phyloP scores from a whole-genome alignment of 2,888 invertebrate genomes.

The Perizoma flavofasciatum region DNA sequence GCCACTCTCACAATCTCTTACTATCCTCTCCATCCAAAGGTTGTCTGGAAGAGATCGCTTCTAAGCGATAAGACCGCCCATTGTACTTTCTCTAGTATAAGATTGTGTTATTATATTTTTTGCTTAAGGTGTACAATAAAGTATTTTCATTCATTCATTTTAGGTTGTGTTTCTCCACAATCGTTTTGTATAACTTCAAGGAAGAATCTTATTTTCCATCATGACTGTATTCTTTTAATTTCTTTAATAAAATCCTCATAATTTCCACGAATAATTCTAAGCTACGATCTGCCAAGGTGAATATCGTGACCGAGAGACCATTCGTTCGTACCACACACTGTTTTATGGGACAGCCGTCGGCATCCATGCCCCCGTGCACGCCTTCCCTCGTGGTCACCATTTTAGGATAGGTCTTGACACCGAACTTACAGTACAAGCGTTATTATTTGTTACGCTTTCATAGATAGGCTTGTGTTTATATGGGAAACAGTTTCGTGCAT shows the following conservation, averaged over 20 bases:
- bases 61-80: too few relatives aligned
- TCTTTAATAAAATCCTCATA: slow-evolving; percentile 29
- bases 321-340: slow-evolving; percentile 46
- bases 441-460: slow-evolving; percentile 44
- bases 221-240: neutral
- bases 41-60: too few relatives aligned
- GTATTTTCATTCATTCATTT: too few relatives aligned
- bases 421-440: slow-evolving; percentile 40
- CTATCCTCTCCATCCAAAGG: too few relatives aligned
- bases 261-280: slow-evolving; percentile 28
- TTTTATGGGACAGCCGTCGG: slow-evolving; percentile 59
- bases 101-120: too few relatives aligned
- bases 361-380: slow-evolving; percentile 56
- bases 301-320: slow-evolving; percentile 49
- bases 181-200: too few relatives aligned
- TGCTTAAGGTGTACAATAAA: too few relatives aligned
- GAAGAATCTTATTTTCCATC: neutral
- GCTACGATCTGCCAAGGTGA: slow-evolving; percentile 39
- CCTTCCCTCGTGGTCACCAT: slow-evolving; percentile 59
- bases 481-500: slow-evolving; percentile 12
- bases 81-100: too few relatives aligned
- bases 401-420: slow-evolving; percentile 60
- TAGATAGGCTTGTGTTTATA: slow-evolving; percentile 27
- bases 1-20: too few relatives aligned
- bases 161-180: too few relatives aligned